A percentile compares a stretch with the other conserved stretches of the same genome.
These are phyloP conservation scores for Dendrophyllia cribrosa DNA, from an alignment of 64 coral and sea anemone genomes.

Conservation along the genomic window DNA sequence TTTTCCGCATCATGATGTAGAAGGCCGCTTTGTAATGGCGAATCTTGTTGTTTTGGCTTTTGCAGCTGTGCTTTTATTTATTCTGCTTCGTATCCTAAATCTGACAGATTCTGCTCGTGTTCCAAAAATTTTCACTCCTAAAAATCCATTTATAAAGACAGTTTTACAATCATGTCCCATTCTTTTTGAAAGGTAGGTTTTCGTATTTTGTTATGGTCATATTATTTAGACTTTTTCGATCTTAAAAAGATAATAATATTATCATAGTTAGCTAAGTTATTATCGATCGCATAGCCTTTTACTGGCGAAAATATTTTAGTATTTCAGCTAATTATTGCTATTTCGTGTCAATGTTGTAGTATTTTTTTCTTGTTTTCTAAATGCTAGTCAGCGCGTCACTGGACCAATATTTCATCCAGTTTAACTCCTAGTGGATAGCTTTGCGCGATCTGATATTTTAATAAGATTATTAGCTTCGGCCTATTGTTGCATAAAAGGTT, in stretches of 20 bases:
- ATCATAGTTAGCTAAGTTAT: not conserved
- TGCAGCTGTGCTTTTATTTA: constrained; percentile 50
- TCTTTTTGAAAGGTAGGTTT: constrained; percentile 70
- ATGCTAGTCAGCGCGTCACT: too few species aligned
- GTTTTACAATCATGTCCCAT: constrained; percentile 83
- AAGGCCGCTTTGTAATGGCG: not conserved
- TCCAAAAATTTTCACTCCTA: constrained; percentile 76
- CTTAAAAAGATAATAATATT: not conserved
- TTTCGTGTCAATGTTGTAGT: too few species aligned
- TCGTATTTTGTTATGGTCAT: not conserved
- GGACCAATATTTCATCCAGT: too few species aligned
- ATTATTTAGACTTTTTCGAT: not conserved
- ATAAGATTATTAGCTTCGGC: too few species aligned
- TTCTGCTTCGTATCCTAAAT: constrained; percentile 73
- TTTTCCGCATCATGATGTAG: not conserved
- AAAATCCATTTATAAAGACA: constrained; percentile 52
- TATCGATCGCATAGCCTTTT: not conserved
- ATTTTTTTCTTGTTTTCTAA: too few species aligned
- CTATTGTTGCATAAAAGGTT: too few species aligned
- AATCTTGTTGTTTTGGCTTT: constrained; percentile 22
- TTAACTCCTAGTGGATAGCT: too few species aligned
- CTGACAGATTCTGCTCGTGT: constrained; percentile 57
- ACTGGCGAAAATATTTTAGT: too few species aligned
- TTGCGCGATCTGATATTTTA: too few species aligned
- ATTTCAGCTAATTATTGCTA: too few species aligned